phyloP scores from a whole-genome alignment of 2,113 vertebrate species.

The Desmodus rotundus region DNA sequence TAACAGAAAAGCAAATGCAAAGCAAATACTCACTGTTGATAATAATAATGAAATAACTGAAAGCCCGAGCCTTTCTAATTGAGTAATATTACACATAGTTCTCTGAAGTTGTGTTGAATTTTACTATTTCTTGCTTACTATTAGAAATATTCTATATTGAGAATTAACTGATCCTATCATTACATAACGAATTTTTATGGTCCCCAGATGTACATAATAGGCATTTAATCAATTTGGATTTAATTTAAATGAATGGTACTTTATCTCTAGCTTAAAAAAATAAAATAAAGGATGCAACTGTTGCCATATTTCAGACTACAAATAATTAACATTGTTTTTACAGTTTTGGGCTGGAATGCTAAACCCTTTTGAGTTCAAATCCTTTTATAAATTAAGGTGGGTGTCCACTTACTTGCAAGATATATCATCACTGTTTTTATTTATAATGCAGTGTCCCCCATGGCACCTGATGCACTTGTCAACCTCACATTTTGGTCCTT shows the following conservation, averaged over 20 bases:
- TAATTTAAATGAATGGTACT: not conserved
- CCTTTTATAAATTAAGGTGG: not conserved
- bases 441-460: conserved; percentile 91
- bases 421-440: conserved; percentile 88
- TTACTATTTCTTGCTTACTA: not conserved
- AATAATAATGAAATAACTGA: not conserved
- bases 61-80: not conserved
- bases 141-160: not conserved
- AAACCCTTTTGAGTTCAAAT: not conserved
- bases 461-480: conserved; percentile 95
- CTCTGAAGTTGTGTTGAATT: not conserved
- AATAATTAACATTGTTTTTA: not conserved
- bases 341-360: not conserved
- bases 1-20: not conserved
- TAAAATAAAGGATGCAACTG: not conserved
- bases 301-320: not conserved
- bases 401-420: conserved; percentile 92
- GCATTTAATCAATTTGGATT: not conserved
- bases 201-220: not conserved
- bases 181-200: not conserved
- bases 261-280: not conserved
- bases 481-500: conserved; percentile 93
- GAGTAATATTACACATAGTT: not conserved
- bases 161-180: not conserved
- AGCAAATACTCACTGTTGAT: not conserved